phyloP scores from a whole-genome alignment of 2,113 vertebrate species.

The Gallinago jamesoni region DNA sequence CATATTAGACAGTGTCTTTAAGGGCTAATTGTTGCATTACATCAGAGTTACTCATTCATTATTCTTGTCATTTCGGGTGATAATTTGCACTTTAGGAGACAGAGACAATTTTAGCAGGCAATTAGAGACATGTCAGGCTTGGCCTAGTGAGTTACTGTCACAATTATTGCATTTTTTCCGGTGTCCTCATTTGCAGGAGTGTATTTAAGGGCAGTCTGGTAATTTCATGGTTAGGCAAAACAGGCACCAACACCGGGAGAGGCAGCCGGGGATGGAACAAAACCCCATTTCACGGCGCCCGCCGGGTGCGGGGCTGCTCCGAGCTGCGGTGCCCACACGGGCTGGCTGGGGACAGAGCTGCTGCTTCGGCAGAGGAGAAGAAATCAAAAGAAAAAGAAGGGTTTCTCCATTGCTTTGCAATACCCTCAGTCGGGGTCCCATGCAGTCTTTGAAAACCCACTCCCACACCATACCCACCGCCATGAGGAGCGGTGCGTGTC shows the following conservation, averaged over 20 bases:
- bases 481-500: fast-evolving
- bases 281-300: not conserved
- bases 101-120: slow-evolving; percentile 89
- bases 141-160: slow-evolving; percentile 87
- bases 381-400: not conserved
- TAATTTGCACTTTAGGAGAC: slow-evolving; percentile 89
- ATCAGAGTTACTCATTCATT: slow-evolving; percentile 89
- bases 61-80: slow-evolving; percentile 88
- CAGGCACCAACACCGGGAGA: not conserved
- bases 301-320: not conserved
- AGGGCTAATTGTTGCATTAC: slow-evolving; percentile 90
- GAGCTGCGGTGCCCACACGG: fast-evolving
- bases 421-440: not conserved
- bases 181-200: slow-evolving; percentile 77
- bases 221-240: slow-evolving; percentile 73
- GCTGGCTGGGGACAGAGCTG: not conserved
- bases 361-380: not conserved
- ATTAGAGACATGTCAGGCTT: slow-evolving; percentile 86
- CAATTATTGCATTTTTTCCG: slow-evolving; percentile 78
- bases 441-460: too few species aligned
- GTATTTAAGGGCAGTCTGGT: slow-evolving; percentile 73
- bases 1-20: slow-evolving; percentile 87
- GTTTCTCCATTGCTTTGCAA: not conserved
- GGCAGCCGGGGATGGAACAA: not conserved
- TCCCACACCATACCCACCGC: fast-evolving